phyloP scores from a whole-genome alignment of 2,113 vertebrate genomes.

The Colinus virginianus region DNA sequence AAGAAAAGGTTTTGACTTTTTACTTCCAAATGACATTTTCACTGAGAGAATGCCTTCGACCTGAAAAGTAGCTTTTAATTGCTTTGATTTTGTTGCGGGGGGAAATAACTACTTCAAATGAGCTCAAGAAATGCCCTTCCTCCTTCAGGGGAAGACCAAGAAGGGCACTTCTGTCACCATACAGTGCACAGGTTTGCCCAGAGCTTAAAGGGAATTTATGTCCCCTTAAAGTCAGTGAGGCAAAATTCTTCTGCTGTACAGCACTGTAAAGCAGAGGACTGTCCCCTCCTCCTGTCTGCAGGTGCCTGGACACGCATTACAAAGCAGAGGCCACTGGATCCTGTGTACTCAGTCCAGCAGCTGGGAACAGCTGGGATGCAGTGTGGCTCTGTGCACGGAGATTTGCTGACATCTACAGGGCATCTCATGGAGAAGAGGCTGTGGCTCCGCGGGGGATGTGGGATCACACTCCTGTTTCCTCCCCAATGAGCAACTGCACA shows the following conservation, averaged over 20 bases:
- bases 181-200: neutral
- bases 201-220: neutral
- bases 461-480: fast-evolving
- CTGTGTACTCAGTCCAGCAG: fast-evolving
- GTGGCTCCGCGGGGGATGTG: fast-evolving
- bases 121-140: neutral
- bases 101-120: neutral
- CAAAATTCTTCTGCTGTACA: neutral
- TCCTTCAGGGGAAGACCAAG: neutral
- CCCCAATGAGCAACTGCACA: fast-evolving
- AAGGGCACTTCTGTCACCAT: neutral
- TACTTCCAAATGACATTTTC: neutral
- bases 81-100: neutral
- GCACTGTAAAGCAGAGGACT: neutral
- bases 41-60: fast-evolving
- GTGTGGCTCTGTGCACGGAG: fast-evolving
- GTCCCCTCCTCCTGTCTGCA: fast-evolving
- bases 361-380: fast-evolving
- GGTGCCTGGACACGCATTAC: fast-evolving
- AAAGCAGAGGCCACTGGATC: neutral
- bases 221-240: fast-evolving
- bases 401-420: constrained; percentile 61
- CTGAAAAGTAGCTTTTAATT: neutral
- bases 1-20: fast-evolving
- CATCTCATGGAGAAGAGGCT: neutral